Evolutionary conservation across 1,140 invertebrate genomes (phyloP), one percentile per base, ranked within the genome.

Genomic region (Dinoponera quadriceps): DNA sequence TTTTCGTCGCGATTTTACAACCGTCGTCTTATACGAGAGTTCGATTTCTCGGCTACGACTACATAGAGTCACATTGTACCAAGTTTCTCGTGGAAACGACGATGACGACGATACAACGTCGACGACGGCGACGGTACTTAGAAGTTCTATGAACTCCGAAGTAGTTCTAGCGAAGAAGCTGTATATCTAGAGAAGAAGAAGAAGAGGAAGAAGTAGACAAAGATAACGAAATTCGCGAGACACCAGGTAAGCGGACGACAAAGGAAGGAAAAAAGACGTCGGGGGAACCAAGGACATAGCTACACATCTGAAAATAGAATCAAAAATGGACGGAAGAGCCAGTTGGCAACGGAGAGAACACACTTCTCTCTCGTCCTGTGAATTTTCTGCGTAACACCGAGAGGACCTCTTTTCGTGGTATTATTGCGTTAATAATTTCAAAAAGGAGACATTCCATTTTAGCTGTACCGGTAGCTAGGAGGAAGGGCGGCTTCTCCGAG

Each of bases 151-250:
- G 49, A 83, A 85, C 54, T 85, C 77, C 14, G 27, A 48, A 27
- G 48, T 62, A 51, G 55, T 65, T 73, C 20, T 22, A 57, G 4
- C 13, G 20, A 66, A 74, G 55, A 49, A 86, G 62, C 38, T 68
- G 18, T 38, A 44, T 44, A 62, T 27, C 14, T 1, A 49, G 3
- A 25, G 16, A n/a, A 22, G 54, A 14, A 57, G 33, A 48, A 20
- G 33, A 16, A 1, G 18, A 1, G 18, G 29, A 25, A 25, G 25
- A 62, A 62, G 9, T 14, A 16, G 20, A 20, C 51, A 29, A 68
- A 78, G 63, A 80, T 80, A 80, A 80, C 65, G 49, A 80, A 80
- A 80, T 80, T 80, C 65, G 57, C 63, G 75, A 78, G 63, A 57
- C 49, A 77, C 29, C 62, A 77, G 74, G 74, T 77, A 77, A 78